phyloP scores from a whole-genome alignment of 2,113 vertebrate genomes.

The Baryphthengus martii region DNA sequence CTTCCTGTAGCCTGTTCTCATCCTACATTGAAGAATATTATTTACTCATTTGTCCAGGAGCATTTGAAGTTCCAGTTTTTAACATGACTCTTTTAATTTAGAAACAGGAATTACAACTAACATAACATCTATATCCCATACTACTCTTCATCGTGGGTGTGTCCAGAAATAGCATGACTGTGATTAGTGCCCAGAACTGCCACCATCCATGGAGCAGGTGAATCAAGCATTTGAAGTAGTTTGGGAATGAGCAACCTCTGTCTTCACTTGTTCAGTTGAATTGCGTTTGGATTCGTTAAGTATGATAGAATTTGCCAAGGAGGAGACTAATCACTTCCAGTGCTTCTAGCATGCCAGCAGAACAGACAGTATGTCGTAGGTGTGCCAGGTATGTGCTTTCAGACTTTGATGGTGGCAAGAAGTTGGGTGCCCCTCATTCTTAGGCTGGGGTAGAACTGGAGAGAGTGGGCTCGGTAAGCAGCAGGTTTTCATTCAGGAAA shows the following conservation, averaged over 20 bases:
- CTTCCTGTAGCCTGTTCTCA: background rate
- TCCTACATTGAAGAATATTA: background rate
- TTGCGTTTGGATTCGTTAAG: background rate
- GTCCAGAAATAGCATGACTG: background rate
- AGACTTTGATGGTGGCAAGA: background rate
- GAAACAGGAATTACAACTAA: background rate
- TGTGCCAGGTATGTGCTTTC: background rate
- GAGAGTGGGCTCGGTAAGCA: background rate
- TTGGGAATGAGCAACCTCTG: background rate
- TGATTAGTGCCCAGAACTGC: background rate
- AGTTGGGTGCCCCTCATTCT: background rate
- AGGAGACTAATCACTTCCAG: background rate
- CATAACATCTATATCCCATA: rapidly evolving
- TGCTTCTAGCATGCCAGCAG: background rate
- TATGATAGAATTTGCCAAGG: background rate
- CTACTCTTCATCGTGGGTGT: background rate
- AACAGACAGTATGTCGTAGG: too few species aligned
- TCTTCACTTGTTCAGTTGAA: background rate
- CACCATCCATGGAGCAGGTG: background rate
- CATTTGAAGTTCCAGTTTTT: background rate
- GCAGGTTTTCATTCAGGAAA: background rate
- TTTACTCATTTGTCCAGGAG: background rate
- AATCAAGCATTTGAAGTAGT: background rate
- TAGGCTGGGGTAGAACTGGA: background rate
- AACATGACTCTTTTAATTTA: background rate